Base-by-base conservation (phyloP, 2,797 vertebrate species). In the Sebastes iracundus region DNA sequence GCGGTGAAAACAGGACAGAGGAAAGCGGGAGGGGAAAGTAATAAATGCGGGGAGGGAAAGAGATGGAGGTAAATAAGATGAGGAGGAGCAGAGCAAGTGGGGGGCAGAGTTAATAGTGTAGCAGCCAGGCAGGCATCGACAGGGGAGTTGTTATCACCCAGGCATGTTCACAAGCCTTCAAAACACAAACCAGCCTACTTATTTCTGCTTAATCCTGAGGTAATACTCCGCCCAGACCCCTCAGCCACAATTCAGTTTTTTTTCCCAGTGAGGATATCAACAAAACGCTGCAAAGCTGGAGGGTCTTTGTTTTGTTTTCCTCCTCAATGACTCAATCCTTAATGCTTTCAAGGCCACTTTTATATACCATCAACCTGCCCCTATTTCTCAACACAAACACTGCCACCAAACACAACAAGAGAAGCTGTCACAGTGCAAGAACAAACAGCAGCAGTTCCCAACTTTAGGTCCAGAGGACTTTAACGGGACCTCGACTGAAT, bases 111-210 rank as follows among this genome's bases (percentile, higher is more conserved):
- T 89, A 92, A 92, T 88, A 83, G 81, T 80, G 64, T 74, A 64
- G 30, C 5, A 58, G 72, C 65, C 75, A 69, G 72, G 87, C 86
- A 79, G 85, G 67, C 83, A 28, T 87, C 86, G 46, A 81, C 91
- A 84, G 87, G 93, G 92, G 93, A 92, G 90, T 85, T 88, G 85
- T 93, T 93, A 90, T 93, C 85, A 77, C 77, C 86, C 63, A 85
- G 92, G 84, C 83, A 87, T 92, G 90, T 93, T 93, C 86, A 76
- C 81, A 82, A 80, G 83, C 92, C 87, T 92, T 94, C 88, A 90
- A 83, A 90, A 90, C 88, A 92, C 88, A 91, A 91, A 90, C 83
- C 69, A 82, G 55, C 79, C 82, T 49, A 70, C 79, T 86, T 84
- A 83, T 79, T 91, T 80, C 84, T 90, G 90, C 87, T 91, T 92